Conservation (phyloP, 2,113 vertebrate genomes). For the Gulo gulo region DNA sequence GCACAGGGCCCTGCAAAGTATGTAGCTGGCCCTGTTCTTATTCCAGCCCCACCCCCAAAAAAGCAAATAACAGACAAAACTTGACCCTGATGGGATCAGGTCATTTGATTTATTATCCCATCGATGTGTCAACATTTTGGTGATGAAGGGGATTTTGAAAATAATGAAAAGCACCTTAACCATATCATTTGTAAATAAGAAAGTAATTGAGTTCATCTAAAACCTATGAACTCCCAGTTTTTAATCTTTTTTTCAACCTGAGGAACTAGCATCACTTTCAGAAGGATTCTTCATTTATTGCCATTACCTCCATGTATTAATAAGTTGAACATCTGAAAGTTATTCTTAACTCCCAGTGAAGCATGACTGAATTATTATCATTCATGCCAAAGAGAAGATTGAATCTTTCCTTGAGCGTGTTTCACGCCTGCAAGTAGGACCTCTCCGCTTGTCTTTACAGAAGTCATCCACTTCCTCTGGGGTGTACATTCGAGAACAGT, state of each 20-base stretch:
- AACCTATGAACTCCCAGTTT: background rate
- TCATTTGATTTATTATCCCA: background rate
- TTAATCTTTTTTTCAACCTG: conserved; percentile 10
- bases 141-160: background rate
- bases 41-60: background rate
- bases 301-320: background rate
- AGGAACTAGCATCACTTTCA: background rate
- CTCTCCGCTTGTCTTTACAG: background rate
- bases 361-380: conserved; percentile 21
- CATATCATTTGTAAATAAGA: background rate
- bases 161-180: conserved; percentile 33
- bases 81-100: background rate
- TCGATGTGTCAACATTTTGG: background rate
- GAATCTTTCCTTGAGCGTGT: background rate
- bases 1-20: background rate
- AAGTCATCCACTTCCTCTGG: background rate
- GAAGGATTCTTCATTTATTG: conserved; percentile 9
- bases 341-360: conserved; percentile 45
- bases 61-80: background rate
- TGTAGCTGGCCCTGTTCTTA: background rate
- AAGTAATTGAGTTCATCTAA: conserved; percentile 41
- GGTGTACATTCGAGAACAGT: background rate
- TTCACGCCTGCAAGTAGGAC: background rate
- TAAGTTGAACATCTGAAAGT: background rate
- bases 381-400: background rate